These are phyloP conservation scores for Helicoverpa assulta DNA, from an alignment of 2,888 invertebrate species.

Conservation along the genomic window DNA sequence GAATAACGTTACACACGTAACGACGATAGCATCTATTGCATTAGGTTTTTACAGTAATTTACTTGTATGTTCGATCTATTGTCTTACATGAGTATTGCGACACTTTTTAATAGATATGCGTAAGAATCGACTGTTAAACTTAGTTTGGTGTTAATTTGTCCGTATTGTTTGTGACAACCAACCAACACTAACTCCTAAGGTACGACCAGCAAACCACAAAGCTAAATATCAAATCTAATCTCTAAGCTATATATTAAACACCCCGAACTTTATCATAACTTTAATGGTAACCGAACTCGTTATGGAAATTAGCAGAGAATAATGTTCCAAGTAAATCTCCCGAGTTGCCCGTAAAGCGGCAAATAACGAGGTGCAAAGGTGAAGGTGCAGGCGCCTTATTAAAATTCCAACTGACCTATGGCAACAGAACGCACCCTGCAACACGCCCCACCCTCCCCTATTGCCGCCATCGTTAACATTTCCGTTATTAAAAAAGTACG, in stretches of 20 bases:
- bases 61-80: not conserved
- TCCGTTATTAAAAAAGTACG: conserved; percentile 90
- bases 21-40: conserved; percentile 57
- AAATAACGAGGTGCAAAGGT: conserved; percentile 61
- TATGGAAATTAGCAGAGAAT: conserved; percentile 45
- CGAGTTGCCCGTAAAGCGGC: conserved; percentile 46
- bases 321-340: conserved; percentile 49
- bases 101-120: not conserved
- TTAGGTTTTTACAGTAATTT: conserved; percentile 9
- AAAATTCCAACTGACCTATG: conserved; percentile 72
- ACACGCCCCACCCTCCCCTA: conserved; percentile 66
- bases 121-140: not conserved
- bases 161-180: too few species aligned
- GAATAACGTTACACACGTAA: conserved; percentile 64
- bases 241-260: conserved; percentile 16
- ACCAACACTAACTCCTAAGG: too few species aligned
- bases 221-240: not conserved
- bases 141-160: too few species aligned
- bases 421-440: conserved; percentile 55
- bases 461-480: conserved; percentile 83
- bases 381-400: conserved; percentile 65
- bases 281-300: conserved; percentile 27
- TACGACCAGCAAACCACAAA: not conserved
- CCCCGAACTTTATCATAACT: conserved; percentile 13
- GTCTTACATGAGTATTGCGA: not conserved